Evolutionary conservation across 2,888 invertebrate genomes (phyloP).

Genomic region (Lasioglossum leucozonium): DNA sequence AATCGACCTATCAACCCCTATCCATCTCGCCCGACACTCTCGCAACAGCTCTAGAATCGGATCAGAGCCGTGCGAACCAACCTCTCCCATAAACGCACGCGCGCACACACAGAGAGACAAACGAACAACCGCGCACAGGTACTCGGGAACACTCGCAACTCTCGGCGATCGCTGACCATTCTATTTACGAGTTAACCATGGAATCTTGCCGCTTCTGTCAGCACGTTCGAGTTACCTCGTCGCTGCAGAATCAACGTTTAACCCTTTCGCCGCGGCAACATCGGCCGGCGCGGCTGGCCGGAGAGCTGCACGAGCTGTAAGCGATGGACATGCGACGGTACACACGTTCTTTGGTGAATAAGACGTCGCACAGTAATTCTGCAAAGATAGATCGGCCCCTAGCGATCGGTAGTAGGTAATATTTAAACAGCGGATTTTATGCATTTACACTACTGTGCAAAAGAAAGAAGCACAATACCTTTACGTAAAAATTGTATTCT

Average conservation of each 20-base stretch:
- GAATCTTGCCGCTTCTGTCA: neutral
- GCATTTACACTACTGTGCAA: no score
- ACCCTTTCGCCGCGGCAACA: neutral
- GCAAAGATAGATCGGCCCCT: neutral
- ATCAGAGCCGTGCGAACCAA: constrained; percentile 57
- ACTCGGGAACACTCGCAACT: neutral
- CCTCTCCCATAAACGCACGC: constrained; percentile 19
- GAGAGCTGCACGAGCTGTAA: neutral
- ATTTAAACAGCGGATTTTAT: no score
- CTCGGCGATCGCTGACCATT: constrained; percentile 2
- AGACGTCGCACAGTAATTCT: neutral
- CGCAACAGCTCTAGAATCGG: constrained; percentile 38
- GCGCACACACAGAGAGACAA: no score
- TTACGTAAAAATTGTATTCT: no score
- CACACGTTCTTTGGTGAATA: neutral
- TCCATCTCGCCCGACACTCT: neutral
- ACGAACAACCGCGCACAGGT: neutral
- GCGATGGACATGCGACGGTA: neutral
- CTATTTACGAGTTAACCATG: constrained; percentile 23
- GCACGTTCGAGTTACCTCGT: constrained; percentile 5
- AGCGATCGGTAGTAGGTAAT: neutral
- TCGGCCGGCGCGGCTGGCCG: no score
- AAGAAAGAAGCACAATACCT: no score
- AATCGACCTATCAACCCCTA: constrained; percentile 37
- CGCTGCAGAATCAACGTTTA: neutral